Base-by-base conservation (phyloP, 2,888 invertebrate species). In the Pogonocherus hispidulus region DNA sequence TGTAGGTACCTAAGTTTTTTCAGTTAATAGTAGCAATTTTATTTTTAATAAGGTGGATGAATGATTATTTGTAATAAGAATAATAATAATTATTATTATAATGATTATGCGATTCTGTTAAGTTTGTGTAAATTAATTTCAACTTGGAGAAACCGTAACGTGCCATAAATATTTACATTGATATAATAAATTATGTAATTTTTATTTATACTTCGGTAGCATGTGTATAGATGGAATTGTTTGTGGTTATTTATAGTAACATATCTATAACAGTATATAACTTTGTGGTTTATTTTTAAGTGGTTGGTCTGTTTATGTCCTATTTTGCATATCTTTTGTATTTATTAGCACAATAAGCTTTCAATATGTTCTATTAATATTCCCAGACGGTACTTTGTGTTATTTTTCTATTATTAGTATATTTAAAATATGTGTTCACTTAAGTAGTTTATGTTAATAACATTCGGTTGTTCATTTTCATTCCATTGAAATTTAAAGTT, bases 151-250 rank as follows among this genome's bases (percentile, higher is more conserved):
- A 49, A 52, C 32, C 32, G 52, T 49, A 52, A 19, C 41, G 14
- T 18, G 18, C 32, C 22, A 52, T 32, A 52, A 32, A 52, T 52
- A 52, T 52, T 52, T 18, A 52, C 52, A 41, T 3, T 41, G 41
- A 5, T 5, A 41, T 41, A 41, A 41, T 6, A 41, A 2, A 16
- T 41, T 41, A 41, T 14, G 41, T 41, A 41, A 41, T 41, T 41
- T 41, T 41, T n/a, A 41, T 41, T 41, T 41, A 41, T 41, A 41
- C 41, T n/a, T 16, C 41, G 3, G 41, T 0, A 41, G n/a, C 41
- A 14, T 41, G 41, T 41, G n/a, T 41, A 5, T 41, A n/a, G 5
- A 41, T 32, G 32, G 32, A 32, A 32, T 32, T 6, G 32, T 32
- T 32, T 32, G 32, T 32, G 8, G 9, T 14, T 41, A 41, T 41